These are phyloP conservation scores for Setipinna tenuifilis DNA, from an alignment of 2,797 vertebrate species.

Conservation along the genomic window DNA sequence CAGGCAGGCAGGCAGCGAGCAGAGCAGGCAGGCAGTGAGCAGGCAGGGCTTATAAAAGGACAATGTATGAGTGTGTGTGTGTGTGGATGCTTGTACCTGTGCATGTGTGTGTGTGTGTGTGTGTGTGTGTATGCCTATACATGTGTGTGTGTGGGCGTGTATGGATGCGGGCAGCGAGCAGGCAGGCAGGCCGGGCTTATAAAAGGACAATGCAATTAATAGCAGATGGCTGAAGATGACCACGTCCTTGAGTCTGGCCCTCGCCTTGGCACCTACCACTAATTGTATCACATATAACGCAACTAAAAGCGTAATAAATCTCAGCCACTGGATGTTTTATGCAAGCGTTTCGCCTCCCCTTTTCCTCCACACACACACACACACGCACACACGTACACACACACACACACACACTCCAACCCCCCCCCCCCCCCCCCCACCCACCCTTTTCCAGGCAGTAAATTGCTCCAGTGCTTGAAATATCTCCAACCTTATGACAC, in stretches of 20 bases:
- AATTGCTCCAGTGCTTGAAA: constrained; percentile 95
- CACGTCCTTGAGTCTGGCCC: constrained; percentile 88
- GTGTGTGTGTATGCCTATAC: background rate
- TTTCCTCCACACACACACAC: background rate
- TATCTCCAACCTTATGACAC: constrained; percentile 97
- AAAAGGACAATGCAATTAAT: constrained; percentile 91
- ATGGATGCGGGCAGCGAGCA: constrained; percentile 27
- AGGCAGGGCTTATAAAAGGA: constrained; percentile 74
- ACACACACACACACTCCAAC: background rate
- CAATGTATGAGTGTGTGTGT: constrained; percentile 64
- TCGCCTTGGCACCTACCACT: constrained; percentile 91
- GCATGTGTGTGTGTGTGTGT: background rate
- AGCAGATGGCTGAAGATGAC: constrained; percentile 91
- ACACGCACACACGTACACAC: no score
- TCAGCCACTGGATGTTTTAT: constrained; percentile 86
- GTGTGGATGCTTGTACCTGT: background rate
- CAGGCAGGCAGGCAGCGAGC: no score
- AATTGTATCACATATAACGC: constrained; percentile 96
- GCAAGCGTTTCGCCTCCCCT: constrained; percentile 87
- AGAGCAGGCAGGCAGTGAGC: no score
- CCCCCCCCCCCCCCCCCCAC: constrained; percentile 28
- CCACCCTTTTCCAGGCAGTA: constrained; percentile 87
- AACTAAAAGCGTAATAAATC: constrained; percentile 99
- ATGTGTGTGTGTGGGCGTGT: background rate
- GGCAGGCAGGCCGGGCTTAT: constrained; percentile 31